phyloP scores from a whole-genome alignment of 2,888 invertebrate species.

The Netelia melanura region DNA sequence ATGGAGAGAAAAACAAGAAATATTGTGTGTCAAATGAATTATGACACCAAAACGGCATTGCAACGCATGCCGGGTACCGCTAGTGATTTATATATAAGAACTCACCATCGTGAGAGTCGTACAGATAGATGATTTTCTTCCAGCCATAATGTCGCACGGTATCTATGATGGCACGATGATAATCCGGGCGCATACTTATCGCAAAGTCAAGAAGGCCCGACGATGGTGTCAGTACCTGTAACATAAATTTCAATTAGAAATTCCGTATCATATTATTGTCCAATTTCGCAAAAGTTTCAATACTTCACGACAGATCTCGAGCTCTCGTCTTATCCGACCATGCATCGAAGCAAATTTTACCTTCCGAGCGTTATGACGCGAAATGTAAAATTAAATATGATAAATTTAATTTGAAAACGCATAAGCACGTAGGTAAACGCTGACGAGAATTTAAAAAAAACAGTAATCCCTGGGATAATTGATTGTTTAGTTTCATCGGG shows the following conservation, averaged over 20 bases:
- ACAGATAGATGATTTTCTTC: slow-evolving; percentile 95
- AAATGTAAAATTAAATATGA: neutral
- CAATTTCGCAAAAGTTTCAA: too few relatives aligned
- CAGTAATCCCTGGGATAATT: slow-evolving; percentile 28
- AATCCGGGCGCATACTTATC: slow-evolving; percentile 97
- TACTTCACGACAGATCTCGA: too few relatives aligned
- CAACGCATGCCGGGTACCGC: too few relatives aligned
- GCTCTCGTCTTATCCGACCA: too few relatives aligned
- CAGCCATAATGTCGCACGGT: slow-evolving; percentile 96
- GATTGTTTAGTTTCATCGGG: slow-evolving; percentile 18
- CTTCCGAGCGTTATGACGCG: too few relatives aligned
- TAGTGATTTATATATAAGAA: slow-evolving; percentile 71
- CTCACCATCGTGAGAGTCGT: slow-evolving; percentile 96
- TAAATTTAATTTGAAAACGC: slow-evolving; percentile 4
- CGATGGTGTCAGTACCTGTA: slow-evolving; percentile 93
- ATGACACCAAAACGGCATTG: too few relatives aligned
- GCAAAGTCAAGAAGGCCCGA: slow-evolving; percentile 96
- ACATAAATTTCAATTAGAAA: slow-evolving; percentile 53
- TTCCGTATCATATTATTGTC: too few relatives aligned
- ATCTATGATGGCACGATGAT: slow-evolving; percentile 97
- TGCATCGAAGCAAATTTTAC: too few relatives aligned
- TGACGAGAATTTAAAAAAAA: neutral
- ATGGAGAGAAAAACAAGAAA: too few relatives aligned
- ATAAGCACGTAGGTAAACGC: neutral
- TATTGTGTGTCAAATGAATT: too few relatives aligned